Evolutionary conservation across 2,797 vertebrate genomes (phyloP).

Genomic region (Cynopterus sphinx): DNA sequence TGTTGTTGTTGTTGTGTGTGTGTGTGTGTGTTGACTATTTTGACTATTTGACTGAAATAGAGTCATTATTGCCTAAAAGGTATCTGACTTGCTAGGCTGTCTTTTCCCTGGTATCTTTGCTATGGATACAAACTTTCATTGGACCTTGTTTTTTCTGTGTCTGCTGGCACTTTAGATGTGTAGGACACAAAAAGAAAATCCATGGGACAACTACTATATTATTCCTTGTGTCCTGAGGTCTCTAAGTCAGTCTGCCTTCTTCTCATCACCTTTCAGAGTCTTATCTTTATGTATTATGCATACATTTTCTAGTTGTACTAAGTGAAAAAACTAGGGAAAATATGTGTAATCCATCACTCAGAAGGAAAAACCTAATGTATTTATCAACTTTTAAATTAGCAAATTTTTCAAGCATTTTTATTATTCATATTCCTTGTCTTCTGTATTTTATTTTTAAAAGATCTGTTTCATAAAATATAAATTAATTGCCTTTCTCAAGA

Average conservation of each 20-base stretch:
- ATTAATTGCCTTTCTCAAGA: not conserved
- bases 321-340: not conserved
- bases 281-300: not conserved
- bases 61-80: not conserved
- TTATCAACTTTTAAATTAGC: not conserved
- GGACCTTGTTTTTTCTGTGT: not conserved
- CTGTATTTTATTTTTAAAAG: not conserved
- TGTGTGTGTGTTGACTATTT: not conserved
- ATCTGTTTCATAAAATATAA: not conserved
- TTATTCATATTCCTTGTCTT: not conserved
- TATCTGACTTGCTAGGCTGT: not conserved
- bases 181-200: not conserved
- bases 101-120: not conserved
- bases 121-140: not conserved
- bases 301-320: not conserved
- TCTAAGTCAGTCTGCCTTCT: not conserved
- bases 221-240: not conserved
- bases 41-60: not conserved
- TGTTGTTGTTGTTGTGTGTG: not conserved
- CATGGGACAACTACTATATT: not conserved
- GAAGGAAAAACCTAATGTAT: not conserved
- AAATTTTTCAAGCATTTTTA: not conserved
- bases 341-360: not conserved
- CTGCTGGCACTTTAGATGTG: not conserved
- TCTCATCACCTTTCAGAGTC: not conserved